Base-by-base conservation (phyloP, 2,113 vertebrate species). In the Sinocyclocheilus grahami region DNA sequence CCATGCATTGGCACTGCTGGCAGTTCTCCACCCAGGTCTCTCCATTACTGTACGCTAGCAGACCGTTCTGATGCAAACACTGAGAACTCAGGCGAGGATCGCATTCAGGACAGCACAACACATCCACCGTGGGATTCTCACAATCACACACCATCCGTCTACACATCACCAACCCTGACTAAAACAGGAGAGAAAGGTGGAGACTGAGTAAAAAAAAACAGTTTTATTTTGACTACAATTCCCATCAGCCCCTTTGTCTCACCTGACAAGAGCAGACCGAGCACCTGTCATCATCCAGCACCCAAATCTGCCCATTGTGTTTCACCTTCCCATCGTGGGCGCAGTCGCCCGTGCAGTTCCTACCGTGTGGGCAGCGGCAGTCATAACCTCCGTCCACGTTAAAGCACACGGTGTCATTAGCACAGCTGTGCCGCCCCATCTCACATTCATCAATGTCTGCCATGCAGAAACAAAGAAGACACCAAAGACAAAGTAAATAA, bases 71-170 rank as follows among this genome's bases (percentile, higher is more conserved):
- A 91, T 97, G 97, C 84, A 98, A 94, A 91, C 98, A 99, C 80
- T 98, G 97, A 88, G 97, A 98, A 92, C 96, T 98, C 85, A 99
- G 94, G 27, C 97, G 95, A 0, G 97, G 96, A 94, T 99, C 98
- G 89, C 98, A 99, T 91, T 99, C 98, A 4, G 98, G 98, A 87
- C 98, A 99, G 92, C 98, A 99, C 87, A 97, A 97, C 22, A 99
- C 95, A 91, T 99, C 97, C 75, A 98, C 97, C 0, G 96, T 99
- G 88, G 98, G 97, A 90, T 99, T 99, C 93, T 99, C 97, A 86
- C 98, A 99, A 92, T 99, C 98, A 86, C 98, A 99, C 71, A 99
- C 98, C 97, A 99, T 99, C 87, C 98, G 94, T 14, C 98, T 96
- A 72, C 98, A 99, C 97, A 99, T 97, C 87, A 99, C 97, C 39